These are phyloP conservation scores for Graptemys geographica DNA, from an alignment of 2,797 vertebrate genomes.

Conservation along the genomic window DNA sequence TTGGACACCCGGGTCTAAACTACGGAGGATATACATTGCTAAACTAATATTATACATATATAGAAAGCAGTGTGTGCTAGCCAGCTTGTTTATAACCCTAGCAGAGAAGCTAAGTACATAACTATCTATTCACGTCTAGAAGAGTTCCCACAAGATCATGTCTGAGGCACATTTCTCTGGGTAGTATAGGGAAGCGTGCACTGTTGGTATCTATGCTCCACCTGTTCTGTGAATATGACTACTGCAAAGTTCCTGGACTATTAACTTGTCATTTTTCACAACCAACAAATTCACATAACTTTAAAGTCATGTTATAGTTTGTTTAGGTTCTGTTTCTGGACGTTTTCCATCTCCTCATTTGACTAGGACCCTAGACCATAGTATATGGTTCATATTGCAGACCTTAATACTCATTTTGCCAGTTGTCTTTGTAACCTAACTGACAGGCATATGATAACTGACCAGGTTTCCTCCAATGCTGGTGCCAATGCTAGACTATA, in stretches of 20 bases:
- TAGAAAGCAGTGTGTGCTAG: neutral
- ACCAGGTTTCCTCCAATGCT: neutral
- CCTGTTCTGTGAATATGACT: neutral
- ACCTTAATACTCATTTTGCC: slow-evolving; percentile 7
- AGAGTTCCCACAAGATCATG: neutral
- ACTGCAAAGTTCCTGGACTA: neutral
- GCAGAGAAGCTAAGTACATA: neutral
- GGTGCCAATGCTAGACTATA: neutral
- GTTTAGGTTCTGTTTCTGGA: neutral
- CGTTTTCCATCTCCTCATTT: neutral
- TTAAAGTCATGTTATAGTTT: slow-evolving; percentile 4
- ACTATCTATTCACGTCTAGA: neutral
- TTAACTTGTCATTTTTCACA: neutral
- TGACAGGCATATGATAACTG: neutral
- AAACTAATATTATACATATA: neutral
- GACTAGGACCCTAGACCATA: neutral
- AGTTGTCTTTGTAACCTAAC: slow-evolving; percentile 5
- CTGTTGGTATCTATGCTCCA: accelerated
- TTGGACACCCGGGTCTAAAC: neutral
- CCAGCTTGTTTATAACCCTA: neutral
- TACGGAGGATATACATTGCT: neutral
- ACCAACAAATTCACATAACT: neutral
- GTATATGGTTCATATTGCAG: neutral
- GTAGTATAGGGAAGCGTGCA: neutral
- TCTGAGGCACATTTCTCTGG: neutral